These are phyloP conservation scores for Andrena haemorrhoa DNA, from an alignment of 2,888 invertebrate genomes.

Conservation along the genomic window DNA sequence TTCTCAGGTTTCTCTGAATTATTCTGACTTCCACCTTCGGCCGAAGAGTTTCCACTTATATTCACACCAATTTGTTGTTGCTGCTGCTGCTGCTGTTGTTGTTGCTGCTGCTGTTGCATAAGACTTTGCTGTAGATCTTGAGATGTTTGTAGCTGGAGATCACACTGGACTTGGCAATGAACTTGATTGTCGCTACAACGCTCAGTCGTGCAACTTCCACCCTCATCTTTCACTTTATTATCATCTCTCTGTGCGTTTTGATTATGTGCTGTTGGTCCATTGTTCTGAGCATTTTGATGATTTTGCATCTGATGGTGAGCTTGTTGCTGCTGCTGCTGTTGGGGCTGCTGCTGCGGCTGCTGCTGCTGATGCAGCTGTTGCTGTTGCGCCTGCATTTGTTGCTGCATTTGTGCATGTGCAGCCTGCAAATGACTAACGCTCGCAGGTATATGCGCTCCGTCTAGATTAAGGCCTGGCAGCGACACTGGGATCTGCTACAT, in stretches of 20 bases:
- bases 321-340: constrained; percentile 79
- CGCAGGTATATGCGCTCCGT: constrained; percentile 82
- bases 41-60: constrained; percentile 76
- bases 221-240: constrained; percentile 85
- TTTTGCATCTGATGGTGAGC: constrained; percentile 83
- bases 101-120: constrained; percentile 79
- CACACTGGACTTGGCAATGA: constrained; percentile 84
- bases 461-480: constrained; percentile 82
- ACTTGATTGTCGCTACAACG: constrained; percentile 83
- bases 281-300: constrained; percentile 85
- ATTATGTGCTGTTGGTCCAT: constrained; percentile 81
- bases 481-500: constrained; percentile 82
- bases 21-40: constrained; percentile 77
- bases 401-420: constrained; percentile 80
- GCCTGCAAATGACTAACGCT: constrained; percentile 83
- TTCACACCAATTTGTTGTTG: constrained; percentile 80
- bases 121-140: constrained; percentile 83
- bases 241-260: constrained; percentile 81
- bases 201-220: constrained; percentile 81
- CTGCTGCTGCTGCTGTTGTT: constrained; percentile 74
- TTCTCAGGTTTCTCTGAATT: constrained; percentile 79
- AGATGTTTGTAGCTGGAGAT: constrained; percentile 84
- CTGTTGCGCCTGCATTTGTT: constrained; percentile 81
- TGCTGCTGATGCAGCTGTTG: constrained; percentile 86
- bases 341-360: constrained; percentile 82